These are phyloP conservation scores for Onychorhynchus coronatus DNA, from an alignment of 2,113 vertebrate genomes.

Conservation along the genomic window DNA sequence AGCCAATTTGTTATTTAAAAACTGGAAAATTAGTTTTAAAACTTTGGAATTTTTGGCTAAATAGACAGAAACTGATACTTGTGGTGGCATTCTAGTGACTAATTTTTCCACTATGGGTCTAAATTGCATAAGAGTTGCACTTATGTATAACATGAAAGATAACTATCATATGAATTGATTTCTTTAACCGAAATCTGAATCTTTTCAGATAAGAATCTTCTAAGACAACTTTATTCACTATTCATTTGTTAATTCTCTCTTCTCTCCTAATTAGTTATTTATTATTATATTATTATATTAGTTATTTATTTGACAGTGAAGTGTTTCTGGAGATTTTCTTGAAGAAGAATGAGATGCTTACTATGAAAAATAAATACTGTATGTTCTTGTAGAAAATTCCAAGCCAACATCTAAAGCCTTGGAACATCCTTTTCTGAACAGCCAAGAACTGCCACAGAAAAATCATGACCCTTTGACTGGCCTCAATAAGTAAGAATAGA, in stretches of 20 bases:
- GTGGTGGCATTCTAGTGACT: background rate
- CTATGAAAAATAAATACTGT: background rate
- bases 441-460: background rate
- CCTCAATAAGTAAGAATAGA: background rate
- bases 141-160: background rate
- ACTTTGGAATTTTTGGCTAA: background rate
- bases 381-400: background rate
- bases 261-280: no score
- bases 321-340: background rate
- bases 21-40: background rate
- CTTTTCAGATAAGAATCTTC: background rate
- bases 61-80: background rate
- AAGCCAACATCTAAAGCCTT: background rate
- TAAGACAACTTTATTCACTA: background rate
- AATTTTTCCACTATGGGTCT: background rate
- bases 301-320: background rate
- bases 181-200: background rate
- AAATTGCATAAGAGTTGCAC: background rate
- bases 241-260: background rate
- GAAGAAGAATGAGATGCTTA: background rate
- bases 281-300: background rate
- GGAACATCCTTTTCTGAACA: background rate
- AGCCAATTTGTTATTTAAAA: background rate
- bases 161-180: background rate
- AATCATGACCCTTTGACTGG: background rate